Evolutionary conservation across 2,797 vertebrate species (phyloP), one percentile per base, ranked within the genome.

Genomic region (Hemitrygon akajei): DNA sequence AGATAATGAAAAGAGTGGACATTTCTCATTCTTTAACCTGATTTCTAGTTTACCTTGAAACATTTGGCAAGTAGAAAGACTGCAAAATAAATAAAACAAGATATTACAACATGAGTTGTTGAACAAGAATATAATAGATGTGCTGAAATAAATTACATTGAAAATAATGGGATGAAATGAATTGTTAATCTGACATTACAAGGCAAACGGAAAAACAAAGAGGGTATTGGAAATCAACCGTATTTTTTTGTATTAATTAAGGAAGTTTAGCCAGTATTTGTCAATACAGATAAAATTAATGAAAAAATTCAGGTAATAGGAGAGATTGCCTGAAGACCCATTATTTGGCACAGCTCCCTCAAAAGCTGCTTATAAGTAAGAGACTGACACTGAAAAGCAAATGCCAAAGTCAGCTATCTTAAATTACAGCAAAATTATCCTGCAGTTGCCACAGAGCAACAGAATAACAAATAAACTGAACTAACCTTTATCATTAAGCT

Each of bases 341-440:
- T 76, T 7, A 93, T 76, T 14, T 76, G 91, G 34, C 91, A 18
- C 27, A 93, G 47, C 12, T 93, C 71, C 40, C 27, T 93, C 71
- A 58, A 30, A 56, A 71, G 47, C 71, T 93, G 91, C 40, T 93
- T 76, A 56, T 30, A 76, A 47, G 91, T 76, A 76, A 47, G 12
- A n/a, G 71, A 18, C 11, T 93, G 40, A 76, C 71, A 93, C 47
- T 75, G 73, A 92, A 89, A 89, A 75, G 86, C 86, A 75, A 75
- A 37, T 75, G 69, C 37, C 40, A 75, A 60, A 92, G 47, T 93
- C 91, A 93, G 69, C 91, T 58, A 76, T 93, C 91, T 93, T 93
- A 93, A 93, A 93, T 93, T 75, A 73, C 91, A 76, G 91, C 37
- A 75, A 56, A 93, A 76, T 56, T 75, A 76, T 27, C 7, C 91